Base-by-base conservation (phyloP, 2,113 vertebrate species). In the Dicaeum eximium region DNA sequence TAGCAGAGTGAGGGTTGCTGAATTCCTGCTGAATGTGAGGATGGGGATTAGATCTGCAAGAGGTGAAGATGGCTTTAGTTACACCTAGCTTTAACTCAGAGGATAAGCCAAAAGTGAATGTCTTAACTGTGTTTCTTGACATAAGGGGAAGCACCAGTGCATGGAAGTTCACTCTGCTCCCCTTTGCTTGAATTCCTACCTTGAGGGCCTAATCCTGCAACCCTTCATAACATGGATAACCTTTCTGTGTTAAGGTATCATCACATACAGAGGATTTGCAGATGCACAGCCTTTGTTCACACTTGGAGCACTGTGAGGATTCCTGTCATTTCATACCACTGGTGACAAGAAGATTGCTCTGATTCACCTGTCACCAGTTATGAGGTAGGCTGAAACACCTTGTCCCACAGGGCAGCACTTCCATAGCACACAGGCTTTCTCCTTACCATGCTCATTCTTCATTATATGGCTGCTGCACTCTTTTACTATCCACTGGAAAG, bases 211-310 rank as follows among this genome's bases (percentile, higher is more conserved):
- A 69, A 73, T 69, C 24, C 45, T 86, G 17, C 22, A 64, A 25
- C 18, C 3, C 37, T 60, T 86, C 31, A 8, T 53, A 54, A 70
- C 10, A 45, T 0, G 0, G 24, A 16, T 45, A 65, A 50, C 50
- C 31, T 75, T 62, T 73, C 28, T 83, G 25, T 58, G 13, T 30
- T 66, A 22, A 81, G 44, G 35, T 35, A 38, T 45, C 35, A 70
- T 50, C 35, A n/a, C 7, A 9, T 58, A 33, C 35, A 86, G 72
- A 64, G 19, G 37, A 70, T 92, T 62, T 93, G 38, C 60, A 70
- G 54, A 35, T 74, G 44, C 51, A 48, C 27, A 81, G 25, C 27
- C 33, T 75, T 51, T 44, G 21, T 33, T 91, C n/a, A 33, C 45
- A 31, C 13, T 74, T 79, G 12, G 5, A 67, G 11, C 15, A 19